Conservation (phyloP, 1,140 invertebrate species). For the Hetaerina americana region DNA sequence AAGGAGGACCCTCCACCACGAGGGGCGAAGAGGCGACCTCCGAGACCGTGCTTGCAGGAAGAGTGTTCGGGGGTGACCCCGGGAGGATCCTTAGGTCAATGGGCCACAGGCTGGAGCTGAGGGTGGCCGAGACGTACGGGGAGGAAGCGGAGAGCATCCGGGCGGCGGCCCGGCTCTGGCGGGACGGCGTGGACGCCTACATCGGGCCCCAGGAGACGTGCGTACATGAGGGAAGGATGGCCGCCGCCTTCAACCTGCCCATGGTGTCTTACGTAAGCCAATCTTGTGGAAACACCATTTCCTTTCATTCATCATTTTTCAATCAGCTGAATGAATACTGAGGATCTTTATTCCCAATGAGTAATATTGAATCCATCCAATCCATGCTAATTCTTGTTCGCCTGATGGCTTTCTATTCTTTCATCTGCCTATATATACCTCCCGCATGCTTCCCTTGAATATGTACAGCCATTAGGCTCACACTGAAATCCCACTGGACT, state of each 20-base stretch:
- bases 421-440: too few species aligned
- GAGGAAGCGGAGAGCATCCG: conserved; percentile 74
- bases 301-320: too few species aligned
- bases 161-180: conserved; percentile 76
- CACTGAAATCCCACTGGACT: too few species aligned
- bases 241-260: conserved; percentile 83
- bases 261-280: conserved; percentile 56
- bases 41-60: not conserved
- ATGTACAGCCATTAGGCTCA: too few species aligned
- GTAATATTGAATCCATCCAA: too few species aligned
- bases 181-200: conserved; percentile 70
- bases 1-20: not conserved
- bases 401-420: too few species aligned
- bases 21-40: too few species aligned
- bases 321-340: too few species aligned
- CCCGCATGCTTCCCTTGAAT: too few species aligned
- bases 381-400: too few species aligned
- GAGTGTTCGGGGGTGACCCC: conserved; percentile 27
- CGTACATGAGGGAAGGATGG: conserved; percentile 85
- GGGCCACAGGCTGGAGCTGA: conserved; percentile 61
- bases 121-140: conserved; percentile 84
- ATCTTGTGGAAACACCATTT: too few species aligned
- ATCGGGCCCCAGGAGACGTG: conserved; percentile 94
- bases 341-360: too few species aligned
- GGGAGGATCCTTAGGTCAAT: conserved; percentile 39